Base-by-base conservation (phyloP, 2,113 vertebrate genomes). In the Fregetta grallaria region DNA sequence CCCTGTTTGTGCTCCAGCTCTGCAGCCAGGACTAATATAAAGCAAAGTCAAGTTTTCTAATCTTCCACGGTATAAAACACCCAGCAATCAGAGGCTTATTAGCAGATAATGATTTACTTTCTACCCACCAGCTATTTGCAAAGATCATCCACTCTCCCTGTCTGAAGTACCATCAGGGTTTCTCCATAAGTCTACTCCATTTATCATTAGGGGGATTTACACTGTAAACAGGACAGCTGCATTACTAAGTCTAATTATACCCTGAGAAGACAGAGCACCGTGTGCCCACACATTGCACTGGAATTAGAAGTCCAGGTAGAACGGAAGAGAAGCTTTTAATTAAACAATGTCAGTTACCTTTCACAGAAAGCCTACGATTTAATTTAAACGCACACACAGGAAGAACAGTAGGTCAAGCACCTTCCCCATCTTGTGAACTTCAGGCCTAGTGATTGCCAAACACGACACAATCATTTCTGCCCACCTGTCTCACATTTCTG, bases 201-300 rank as follows among this genome's bases (percentile, higher is more conserved):
- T 98, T 96, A 97, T 98, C 98, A 97, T 98, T 97, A 97, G 96
- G 84, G 91, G 94, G 94, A 96, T 97, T 98, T 98, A 93, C 97
- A 98, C 97, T 97, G 97, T 98, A 98, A 99, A 98, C 97, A 98
- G 97, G 96, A 98, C 97, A 97, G 95, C 96, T 92, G 97, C 95
- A 98, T 98, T 98, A 97, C 96, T 96, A 97, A 98, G 94, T 98
- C 98, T 98, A 98, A 99, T 99, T 98, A 98, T 75, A 98, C 96
- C 97, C 96, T 95, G 62, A 96, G 96, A 96, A 96, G 92, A 97
- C 89, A 94, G 90, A 95, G 96, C 96, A 96, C 88, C 70, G 84
- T 97, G 97, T 95, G 96, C 96, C 96, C 90, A 96, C 86, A 91
- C 90, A 81, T 75, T 82, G 80, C 56, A 8, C 61, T 95, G 95